A percentile compares a stretch with the other conserved stretches of the same genome.
These are phyloP conservation scores for Rosalia funebris DNA, from an alignment of 2,888 invertebrate genomes.

Conservation along the genomic window DNA sequence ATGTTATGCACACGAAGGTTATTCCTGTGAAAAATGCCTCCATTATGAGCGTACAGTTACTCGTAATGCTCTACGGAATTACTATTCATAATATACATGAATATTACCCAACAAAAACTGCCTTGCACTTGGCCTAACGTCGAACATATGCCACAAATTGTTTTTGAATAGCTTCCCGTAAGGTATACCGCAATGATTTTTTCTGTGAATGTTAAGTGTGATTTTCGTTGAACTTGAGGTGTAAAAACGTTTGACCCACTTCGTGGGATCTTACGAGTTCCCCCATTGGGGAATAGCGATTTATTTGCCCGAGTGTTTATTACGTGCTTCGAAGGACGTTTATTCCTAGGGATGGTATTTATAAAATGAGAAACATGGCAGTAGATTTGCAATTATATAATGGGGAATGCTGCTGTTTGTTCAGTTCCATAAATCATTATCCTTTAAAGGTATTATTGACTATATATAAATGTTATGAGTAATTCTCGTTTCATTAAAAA, in stretches of 20 bases:
- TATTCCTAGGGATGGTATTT: too few relatives aligned
- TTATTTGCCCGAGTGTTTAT: neutral
- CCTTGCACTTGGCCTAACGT: conserved; percentile 18
- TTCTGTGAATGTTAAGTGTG: neutral
- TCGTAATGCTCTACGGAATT: neutral
- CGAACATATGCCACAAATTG: conserved; percentile 35
- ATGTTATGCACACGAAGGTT: too few relatives aligned
- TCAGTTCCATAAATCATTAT: too few relatives aligned
- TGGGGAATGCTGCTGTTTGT: too few relatives aligned
- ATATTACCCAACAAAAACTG: conserved; percentile 18
- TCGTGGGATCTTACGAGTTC: neutral
- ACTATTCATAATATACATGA: conserved; percentile 8
- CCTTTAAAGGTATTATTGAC: too few relatives aligned
- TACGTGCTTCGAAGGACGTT: neutral
- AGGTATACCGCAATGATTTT: conserved; percentile 31
- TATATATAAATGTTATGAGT: too few relatives aligned
- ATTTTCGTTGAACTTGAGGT: neutral
- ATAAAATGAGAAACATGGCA: too few relatives aligned
- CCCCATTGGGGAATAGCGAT: neutral
- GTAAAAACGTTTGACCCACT: conserved; percentile 5
- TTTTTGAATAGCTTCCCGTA: conserved; percentile 30
- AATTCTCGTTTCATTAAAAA: too few relatives aligned
- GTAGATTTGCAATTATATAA: too few relatives aligned
- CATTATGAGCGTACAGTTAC: neutral
- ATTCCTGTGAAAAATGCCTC: too few relatives aligned